phyloP scores from a whole-genome alignment of 1,140 invertebrate species.

The Psilanteris sp. region DNA sequence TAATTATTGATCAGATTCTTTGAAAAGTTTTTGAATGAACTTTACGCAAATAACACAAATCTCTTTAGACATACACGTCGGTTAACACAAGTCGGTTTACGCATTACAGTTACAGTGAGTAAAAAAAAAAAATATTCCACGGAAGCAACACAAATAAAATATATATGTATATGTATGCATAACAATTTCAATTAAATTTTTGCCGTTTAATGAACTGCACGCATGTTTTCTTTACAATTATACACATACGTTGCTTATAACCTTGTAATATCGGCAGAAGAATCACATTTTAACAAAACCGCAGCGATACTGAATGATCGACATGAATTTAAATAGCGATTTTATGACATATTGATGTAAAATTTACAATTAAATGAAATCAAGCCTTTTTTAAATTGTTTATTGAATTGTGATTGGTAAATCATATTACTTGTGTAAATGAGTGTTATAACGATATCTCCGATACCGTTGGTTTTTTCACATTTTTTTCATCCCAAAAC shows the following conservation, averaged over 20 bases:
- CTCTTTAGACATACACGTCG: conserved; percentile 31
- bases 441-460: conserved; percentile 4
- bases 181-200: too few species aligned
- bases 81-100: conserved; percentile 14
- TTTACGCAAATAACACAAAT: conserved; percentile 18
- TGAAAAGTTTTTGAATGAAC: conserved; percentile 31
- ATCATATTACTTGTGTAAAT: conserved; percentile 25
- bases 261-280: too few species aligned
- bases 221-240: too few species aligned
- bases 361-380: conserved; percentile 28
- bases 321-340: conserved; percentile 6
- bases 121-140: conserved; percentile 9
- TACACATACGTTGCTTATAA: too few species aligned
- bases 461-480: not conserved
- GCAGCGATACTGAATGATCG: too few species aligned
- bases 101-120: conserved; percentile 5
- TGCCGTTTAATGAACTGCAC: too few species aligned
- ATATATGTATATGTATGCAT: too few species aligned
- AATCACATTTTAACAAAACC: too few species aligned
- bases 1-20: conserved; percentile 53
- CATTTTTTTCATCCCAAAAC: conserved; percentile 16
- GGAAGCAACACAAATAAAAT: not conserved
- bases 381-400: conserved; percentile 31
- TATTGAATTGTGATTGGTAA: conserved; percentile 42
- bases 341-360: conserved; percentile 16